phyloP scores from a whole-genome alignment of 2,888 invertebrate genomes.

The Andrena marginata region DNA sequence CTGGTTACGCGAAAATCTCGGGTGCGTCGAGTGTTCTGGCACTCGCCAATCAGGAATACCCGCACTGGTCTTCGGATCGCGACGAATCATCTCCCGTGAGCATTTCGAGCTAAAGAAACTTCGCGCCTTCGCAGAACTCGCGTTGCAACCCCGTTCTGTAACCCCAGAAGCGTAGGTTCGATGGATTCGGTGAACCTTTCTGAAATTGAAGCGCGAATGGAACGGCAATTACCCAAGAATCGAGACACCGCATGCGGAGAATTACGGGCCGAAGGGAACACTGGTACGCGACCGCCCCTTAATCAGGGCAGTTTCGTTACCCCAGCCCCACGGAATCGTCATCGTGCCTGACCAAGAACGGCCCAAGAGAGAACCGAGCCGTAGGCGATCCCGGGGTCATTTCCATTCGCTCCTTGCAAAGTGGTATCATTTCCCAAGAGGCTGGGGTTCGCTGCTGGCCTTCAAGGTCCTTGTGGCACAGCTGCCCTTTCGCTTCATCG shows the following conservation, averaged over 20 bases:
- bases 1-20: conserved; percentile 55
- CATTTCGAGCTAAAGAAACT: neutral
- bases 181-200: neutral
- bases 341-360: conserved; percentile 80
- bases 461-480: conserved; percentile 72
- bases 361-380: conserved; percentile 73
- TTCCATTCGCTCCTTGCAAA: conserved; percentile 84
- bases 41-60: conserved; percentile 1
- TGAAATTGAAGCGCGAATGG: neutral
- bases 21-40: conserved; percentile 3
- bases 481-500: conserved; percentile 68
- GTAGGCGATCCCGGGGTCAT: conserved; percentile 81
- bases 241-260: conserved; percentile 3
- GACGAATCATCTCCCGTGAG: neutral
- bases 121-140: neutral
- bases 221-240: conserved; percentile 28
- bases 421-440: conserved; percentile 84
- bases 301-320: conserved; percentile 65
- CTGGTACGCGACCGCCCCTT: conserved; percentile 53
- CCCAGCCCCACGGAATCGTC: conserved; percentile 69
- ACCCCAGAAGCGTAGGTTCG: too few species aligned
- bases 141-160: neutral
- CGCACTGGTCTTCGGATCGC: neutral
- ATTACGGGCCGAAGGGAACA: conserved; percentile 11
- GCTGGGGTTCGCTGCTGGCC: conserved; percentile 64